Evolutionary conservation across 1,140 invertebrate species (phyloP).

Genomic region (Agrilus planipennis): DNA sequence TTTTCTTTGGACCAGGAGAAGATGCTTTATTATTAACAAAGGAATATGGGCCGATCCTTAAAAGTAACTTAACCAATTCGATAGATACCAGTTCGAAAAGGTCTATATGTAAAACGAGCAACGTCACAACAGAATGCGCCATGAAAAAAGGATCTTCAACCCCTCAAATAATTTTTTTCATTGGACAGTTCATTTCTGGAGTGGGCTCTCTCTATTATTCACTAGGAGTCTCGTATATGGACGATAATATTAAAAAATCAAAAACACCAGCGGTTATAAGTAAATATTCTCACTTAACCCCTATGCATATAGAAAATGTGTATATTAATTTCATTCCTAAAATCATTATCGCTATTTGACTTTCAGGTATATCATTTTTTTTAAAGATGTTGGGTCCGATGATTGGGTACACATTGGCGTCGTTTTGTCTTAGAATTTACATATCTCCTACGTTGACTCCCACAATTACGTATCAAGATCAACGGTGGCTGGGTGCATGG

Average conservation of each 20-base stretch:
- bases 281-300: no score
- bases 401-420: conserved; percentile 56
- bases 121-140: conserved; percentile 36
- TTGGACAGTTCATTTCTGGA: conserved; percentile 53
- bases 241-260: conserved; percentile 57
- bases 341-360: no score
- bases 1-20: conserved; percentile 58
- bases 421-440: conserved; percentile 54
- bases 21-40: conserved; percentile 52
- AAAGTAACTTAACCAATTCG: conserved; percentile 31
- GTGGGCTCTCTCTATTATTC: conserved; percentile 54
- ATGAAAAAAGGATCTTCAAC: conserved; percentile 45
- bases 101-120: conserved; percentile 27
- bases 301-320: no score
- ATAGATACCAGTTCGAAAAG: conserved; percentile 31
- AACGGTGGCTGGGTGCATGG: conserved; percentile 67
- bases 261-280: conserved; percentile 54
- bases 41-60: conserved; percentile 41
- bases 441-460: conserved; percentile 56
- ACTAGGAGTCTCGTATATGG: conserved; percentile 57
- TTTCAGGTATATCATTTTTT: conserved; percentile 53
- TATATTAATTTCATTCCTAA: no score
- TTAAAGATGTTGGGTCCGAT: conserved; percentile 59
- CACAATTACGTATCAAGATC: conserved; percentile 53
- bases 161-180: conserved; percentile 47